Evolutionary conservation across 2,888 invertebrate genomes (phyloP).

Genomic region (Mylabris sibirica): DNA sequence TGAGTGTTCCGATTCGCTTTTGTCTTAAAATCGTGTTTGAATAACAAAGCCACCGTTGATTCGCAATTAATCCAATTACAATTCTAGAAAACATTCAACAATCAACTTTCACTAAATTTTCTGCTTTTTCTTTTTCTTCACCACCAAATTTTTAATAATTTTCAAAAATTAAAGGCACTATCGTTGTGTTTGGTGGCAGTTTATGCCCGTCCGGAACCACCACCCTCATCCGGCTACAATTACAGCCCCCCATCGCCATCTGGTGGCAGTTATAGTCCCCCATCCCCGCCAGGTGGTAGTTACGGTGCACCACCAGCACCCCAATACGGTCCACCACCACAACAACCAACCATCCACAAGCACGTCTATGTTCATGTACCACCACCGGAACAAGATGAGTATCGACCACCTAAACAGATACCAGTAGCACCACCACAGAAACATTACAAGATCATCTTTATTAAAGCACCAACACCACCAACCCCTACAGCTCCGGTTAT

Average conservation of each 20-base stretch:
- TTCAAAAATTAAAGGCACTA: constrained; percentile 48
- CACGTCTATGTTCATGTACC: constrained; percentile 92
- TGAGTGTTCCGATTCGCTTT: not conserved
- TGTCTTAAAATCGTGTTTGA: not conserved
- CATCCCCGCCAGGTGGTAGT: constrained; percentile 61
- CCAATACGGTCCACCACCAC: constrained; percentile 75
- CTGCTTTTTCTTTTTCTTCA: not conserved
- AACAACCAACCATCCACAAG: constrained; percentile 83
- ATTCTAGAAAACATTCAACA: constrained; percentile 6
- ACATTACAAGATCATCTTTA: constrained; percentile 86
- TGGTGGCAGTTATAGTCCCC: constrained; percentile 52
- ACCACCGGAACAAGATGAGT: constrained; percentile 83
- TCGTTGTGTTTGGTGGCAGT: constrained; percentile 58
- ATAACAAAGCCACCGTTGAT: not conserved
- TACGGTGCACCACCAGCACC: constrained; percentile 66
- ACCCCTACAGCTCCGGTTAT: constrained; percentile 83
- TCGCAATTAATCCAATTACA: not conserved
- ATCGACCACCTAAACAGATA: constrained; percentile 69
- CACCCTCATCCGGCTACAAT: constrained; percentile 43
- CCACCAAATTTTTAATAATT: constrained; percentile 14
- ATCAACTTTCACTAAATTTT: constrained; percentile 11
- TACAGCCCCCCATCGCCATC: constrained; percentile 47
- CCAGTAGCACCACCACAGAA: constrained; percentile 73
- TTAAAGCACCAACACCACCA: constrained; percentile 85
- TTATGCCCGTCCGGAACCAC: constrained; percentile 58